These are phyloP conservation scores for Liposcelis brunnea DNA, from an alignment of 2,888 invertebrate genomes.

Conservation along the genomic window DNA sequence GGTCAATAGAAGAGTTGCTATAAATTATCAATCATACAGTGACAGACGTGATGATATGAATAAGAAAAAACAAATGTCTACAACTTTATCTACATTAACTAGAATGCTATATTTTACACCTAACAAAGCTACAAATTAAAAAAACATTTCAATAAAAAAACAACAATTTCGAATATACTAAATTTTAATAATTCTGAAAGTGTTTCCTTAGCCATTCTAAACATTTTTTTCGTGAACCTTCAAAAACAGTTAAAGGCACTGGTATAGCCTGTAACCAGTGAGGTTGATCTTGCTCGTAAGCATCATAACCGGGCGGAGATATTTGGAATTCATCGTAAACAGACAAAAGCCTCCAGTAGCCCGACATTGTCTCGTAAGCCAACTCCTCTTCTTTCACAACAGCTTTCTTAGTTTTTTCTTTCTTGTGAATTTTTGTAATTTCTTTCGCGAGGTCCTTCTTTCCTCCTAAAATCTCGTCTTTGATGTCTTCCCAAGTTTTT, in stretches of 20 bases:
- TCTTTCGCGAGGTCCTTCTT: background rate
- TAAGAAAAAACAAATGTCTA: constrained; percentile 29
- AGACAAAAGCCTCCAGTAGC: constrained; percentile 15
- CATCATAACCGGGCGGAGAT: constrained; percentile 14
- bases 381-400: constrained; percentile 9
- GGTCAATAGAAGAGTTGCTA: constrained; percentile 28
- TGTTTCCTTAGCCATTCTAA: constrained; percentile 15
- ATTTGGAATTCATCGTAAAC: constrained; percentile 15
- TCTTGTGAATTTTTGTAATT: background rate
- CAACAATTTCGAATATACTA: too few relatives aligned
- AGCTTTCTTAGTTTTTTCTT: background rate
- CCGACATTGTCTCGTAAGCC: constrained; percentile 13
- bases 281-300: constrained; percentile 12
- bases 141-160: too few relatives aligned
- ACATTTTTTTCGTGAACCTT: constrained; percentile 16
- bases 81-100: constrained; percentile 28
- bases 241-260: constrained; percentile 14
- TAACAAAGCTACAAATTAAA: background rate
- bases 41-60: constrained; percentile 15
- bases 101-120: constrained; percentile 12
- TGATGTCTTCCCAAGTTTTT: constrained; percentile 7
- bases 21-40: constrained; percentile 28
- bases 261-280: constrained; percentile 14
- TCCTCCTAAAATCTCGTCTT: constrained; percentile 1
- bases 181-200: constrained; percentile 6